Conservation (phyloP, 2,797 vertebrate genomes). For the Lutjanus campechanus region DNA sequence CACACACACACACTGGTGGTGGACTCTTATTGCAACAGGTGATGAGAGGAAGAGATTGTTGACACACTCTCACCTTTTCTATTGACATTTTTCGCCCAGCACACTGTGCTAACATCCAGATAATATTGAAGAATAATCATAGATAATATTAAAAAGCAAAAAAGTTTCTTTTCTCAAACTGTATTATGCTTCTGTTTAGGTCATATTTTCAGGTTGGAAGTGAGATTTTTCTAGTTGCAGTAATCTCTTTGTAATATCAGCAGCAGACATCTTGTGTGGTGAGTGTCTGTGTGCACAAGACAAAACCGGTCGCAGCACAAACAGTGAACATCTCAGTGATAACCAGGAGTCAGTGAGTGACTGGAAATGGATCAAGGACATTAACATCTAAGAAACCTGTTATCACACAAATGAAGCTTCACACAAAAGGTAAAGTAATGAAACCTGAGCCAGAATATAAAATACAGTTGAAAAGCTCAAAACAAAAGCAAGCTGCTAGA, state of each 20-base stretch:
- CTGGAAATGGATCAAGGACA: not conserved
- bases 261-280: no score
- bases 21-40: conserved; percentile 8
- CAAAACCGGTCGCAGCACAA: not conserved
- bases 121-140: not conserved
- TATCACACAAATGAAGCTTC: not conserved
- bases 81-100: not conserved
- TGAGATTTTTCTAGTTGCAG: not conserved
- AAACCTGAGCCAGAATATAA: not conserved
- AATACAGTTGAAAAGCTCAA: not conserved
- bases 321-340: not conserved
- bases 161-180: not conserved
- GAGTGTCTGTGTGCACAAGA: no score
- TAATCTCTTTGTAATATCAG: not conserved
- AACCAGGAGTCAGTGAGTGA: not conserved
- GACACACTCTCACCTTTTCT: conserved; percentile 14
- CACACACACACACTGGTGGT: not conserved
- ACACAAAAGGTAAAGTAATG: not conserved
- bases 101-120: not conserved
- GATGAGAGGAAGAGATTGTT: not conserved
- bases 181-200: not conserved
- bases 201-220: not conserved
- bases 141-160: not conserved
- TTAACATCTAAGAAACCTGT: not conserved
- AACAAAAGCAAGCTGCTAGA: not conserved